Evolutionary conservation across 2,888 invertebrate species (phyloP), one percentile per base, ranked within the genome.

Genomic region (Ectemnius continuus): DNA sequence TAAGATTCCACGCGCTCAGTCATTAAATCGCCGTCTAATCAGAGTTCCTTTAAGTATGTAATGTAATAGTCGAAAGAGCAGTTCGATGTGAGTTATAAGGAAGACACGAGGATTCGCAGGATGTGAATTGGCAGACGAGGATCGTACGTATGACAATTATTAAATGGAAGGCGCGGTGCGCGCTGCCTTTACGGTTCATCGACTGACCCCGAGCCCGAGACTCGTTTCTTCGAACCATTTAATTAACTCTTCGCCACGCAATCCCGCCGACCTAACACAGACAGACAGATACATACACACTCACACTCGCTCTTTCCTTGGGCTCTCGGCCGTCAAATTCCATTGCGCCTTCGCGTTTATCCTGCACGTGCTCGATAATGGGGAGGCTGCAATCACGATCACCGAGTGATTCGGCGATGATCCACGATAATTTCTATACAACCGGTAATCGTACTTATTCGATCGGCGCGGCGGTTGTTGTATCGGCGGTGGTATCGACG

Each of bases 191-290:
- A 76, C 63, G 83, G 84, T 80, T 82, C 83, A 83, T 81, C 75
- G 81, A 61, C 79, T 82, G 79, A 75, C 80, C 84, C 66, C 72
- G 63, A 61, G 61, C 61, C 64, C 58, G 69, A 67, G 70, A 23
- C 67, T 73, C 62, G 75, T 76, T 82, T 82, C 78, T 63, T 60
- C 74, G 78, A 84, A 84, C 73, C 81, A 73, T 82, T 84, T 81
- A 77, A 84, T 84, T 84, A 83, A 80, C 80, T 70, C 71, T 76
- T 75, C 62, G 64, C 73, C 67, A 69, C 65, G 76, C 76, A 80
- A 77, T 78, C 72, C 74, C 74, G 62, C 60, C 62, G 70, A 73
- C 62, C 69, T 56, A 63, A 73, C 52, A 52, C 52, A 16, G 8
- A 6, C 52, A 48, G 2, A 48, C 48, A n/a, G 2, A 28, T 5